phyloP scores from a whole-genome alignment of 2,888 invertebrate species.

The Drosophila engyochracea region DNA sequence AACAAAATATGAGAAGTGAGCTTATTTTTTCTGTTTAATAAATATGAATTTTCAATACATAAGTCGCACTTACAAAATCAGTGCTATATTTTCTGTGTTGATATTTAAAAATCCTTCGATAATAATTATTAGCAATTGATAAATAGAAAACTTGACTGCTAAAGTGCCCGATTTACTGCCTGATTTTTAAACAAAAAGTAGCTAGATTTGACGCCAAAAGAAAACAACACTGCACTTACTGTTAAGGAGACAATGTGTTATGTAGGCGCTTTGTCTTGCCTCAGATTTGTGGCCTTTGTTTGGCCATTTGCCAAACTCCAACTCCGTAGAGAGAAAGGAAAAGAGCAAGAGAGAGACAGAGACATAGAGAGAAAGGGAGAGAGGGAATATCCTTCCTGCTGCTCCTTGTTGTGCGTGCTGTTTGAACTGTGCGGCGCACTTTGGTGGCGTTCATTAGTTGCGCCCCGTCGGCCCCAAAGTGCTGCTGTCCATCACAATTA shows the following conservation, averaged over 20 bases:
- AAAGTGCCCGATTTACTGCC: background rate
- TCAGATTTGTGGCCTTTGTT: conserved; percentile 58
- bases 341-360: conserved; percentile 1
- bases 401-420: conserved; percentile 39
- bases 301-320: conserved; percentile 46
- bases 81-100: background rate
- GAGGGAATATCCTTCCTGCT: conserved; percentile 24
- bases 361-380: background rate
- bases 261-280: conserved; percentile 15
- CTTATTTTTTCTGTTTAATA: background rate
- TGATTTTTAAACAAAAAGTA: background rate
- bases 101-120: background rate
- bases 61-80: background rate
- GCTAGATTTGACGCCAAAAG: background rate
- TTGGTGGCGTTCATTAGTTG: conserved; percentile 67
- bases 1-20: background rate
- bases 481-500: conserved; percentile 73
- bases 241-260: conserved; percentile 3
- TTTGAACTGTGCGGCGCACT: conserved; percentile 56
- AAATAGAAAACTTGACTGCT: background rate
- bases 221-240: background rate
- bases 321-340: conserved; percentile 6
- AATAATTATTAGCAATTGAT: background rate
- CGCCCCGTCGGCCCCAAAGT: conserved; percentile 56
- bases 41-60: background rate